phyloP scores from a whole-genome alignment of 2,113 vertebrate species.

The Fregetta grallaria region DNA sequence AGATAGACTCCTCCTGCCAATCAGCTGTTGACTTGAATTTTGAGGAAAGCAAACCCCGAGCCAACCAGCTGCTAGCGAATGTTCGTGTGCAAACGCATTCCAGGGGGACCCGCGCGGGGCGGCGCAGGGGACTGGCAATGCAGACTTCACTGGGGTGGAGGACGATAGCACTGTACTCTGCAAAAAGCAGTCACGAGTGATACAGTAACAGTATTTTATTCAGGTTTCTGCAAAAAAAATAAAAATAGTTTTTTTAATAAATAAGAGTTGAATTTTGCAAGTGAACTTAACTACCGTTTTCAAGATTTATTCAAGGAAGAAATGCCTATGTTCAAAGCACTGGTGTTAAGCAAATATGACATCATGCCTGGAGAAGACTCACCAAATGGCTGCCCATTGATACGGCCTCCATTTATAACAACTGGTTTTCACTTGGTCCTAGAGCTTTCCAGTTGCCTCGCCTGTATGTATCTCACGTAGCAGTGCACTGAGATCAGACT shows the following conservation, averaged over 20 bases:
- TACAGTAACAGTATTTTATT: conserved; percentile 85
- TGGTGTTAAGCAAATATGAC: conserved; percentile 71
- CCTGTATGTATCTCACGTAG: conserved; percentile 77
- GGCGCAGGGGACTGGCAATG: conserved; percentile 69
- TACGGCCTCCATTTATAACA: conserved; percentile 57
- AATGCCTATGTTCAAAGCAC: conserved; percentile 78
- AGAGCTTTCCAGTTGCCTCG: conserved; percentile 80
- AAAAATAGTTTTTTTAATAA: conserved; percentile 80
- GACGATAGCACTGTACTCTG: conserved; percentile 70
- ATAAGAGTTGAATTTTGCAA: conserved; percentile 81
- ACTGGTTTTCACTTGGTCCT: conserved; percentile 72
- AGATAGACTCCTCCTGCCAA: conserved; percentile 20
- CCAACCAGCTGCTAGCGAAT: conserved; percentile 68
- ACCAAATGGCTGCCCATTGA: conserved; percentile 17
- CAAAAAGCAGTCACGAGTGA: conserved; percentile 68
- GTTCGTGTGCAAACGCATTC: conserved; percentile 74
- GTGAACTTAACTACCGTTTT: conserved; percentile 73
- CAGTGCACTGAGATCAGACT: conserved; percentile 74
- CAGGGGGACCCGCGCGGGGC: conserved; percentile 54
- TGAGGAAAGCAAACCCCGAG: no score
- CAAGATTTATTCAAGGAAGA: conserved; percentile 78
- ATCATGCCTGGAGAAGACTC: conserved; percentile 62
- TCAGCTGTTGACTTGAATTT: no score
- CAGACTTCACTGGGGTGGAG: conserved; percentile 75
- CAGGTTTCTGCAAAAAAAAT: conserved; percentile 82